Evolutionary conservation across 1,140 invertebrate genomes (phyloP), one percentile per base, ranked within the genome.

Genomic region (Yoshiicerus persimilis): DNA sequence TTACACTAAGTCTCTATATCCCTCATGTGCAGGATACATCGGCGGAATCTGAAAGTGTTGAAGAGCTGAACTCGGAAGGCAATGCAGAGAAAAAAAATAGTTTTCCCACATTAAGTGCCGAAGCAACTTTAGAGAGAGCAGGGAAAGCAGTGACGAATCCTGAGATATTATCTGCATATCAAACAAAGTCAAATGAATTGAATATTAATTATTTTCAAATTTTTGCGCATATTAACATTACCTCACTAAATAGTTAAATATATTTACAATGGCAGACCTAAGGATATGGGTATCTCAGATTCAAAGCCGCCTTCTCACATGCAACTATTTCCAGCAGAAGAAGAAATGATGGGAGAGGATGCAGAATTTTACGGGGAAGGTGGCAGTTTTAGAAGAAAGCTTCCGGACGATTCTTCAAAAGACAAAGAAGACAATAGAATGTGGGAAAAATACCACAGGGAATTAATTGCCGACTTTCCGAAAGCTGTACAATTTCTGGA

Each of bases 351-450:
- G 0, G 70, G 70, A 0, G 70, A 77, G 20, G 70, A 34, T 34
- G 70, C n/a, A n/a, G 70, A 77, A 34, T 77, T 20, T 9, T 34
- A 36, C 20, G 70, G 70, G 36, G 70, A 77, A 77, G 70, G 20
- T n/a, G 32, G 23, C 20, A 30, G 16, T 13, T 4, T 25, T 30
- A 77, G 6, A 5, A 10, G 66, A 77, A 77, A 36, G 70, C n/a
- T 13, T n/a, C 13, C 13, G 13, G 95, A 92, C 25, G 62, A n/a
- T 1, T 23, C 32, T 1, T 36, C 70, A 20, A 8, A 27, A 0
- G 89, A 87, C 3, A 36, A 47, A 25, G 66, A 20, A 3, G 85
- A 89, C n/a, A 32, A 13, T 13, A 34, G 13, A 23, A 39, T 66
- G 27, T 91, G 90, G 90, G 38, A 87, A 47, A 70, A 66, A 13